These are phyloP conservation scores for Prinia subflava DNA, from an alignment of 2,113 vertebrate species.

Conservation along the genomic window DNA sequence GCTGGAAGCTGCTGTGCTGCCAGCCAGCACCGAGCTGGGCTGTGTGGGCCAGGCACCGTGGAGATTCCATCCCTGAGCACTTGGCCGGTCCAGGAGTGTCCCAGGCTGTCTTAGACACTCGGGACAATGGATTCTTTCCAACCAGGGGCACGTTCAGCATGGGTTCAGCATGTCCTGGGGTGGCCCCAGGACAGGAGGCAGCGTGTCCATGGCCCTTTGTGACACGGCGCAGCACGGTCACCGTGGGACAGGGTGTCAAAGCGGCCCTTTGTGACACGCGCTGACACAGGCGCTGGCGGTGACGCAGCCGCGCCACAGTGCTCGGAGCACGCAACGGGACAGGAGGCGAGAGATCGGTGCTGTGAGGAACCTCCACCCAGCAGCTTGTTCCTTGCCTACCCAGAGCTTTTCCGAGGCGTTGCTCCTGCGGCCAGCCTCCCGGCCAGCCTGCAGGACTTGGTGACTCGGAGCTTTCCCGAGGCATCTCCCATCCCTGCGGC, in stretches of 20 bases:
- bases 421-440: too few species aligned
- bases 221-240: neutral
- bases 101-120: neutral
- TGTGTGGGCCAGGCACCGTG: neutral
- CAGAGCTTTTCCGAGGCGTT: too few species aligned
- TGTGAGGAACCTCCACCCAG: too few species aligned
- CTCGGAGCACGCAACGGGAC: neutral
- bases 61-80: too few species aligned
- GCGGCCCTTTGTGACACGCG: too few species aligned
- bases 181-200: neutral
- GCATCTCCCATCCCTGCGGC: too few species aligned
- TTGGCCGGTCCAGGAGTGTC: neutral
- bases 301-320: neutral
- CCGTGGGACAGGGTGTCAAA: too few species aligned
- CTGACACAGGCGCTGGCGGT: too few species aligned
- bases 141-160: neutral
- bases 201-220: neutral
- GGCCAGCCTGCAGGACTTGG: too few species aligned
- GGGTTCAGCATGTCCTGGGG: too few species aligned
- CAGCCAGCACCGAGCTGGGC: neutral
- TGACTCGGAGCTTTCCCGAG: too few species aligned
- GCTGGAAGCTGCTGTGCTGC: neutral
- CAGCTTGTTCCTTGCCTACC: too few species aligned
- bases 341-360: neutral
- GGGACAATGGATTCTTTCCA: neutral